These are phyloP conservation scores for Nephotettix cincticeps DNA, from an alignment of 1,140 invertebrate genomes.

Conservation along the genomic window DNA sequence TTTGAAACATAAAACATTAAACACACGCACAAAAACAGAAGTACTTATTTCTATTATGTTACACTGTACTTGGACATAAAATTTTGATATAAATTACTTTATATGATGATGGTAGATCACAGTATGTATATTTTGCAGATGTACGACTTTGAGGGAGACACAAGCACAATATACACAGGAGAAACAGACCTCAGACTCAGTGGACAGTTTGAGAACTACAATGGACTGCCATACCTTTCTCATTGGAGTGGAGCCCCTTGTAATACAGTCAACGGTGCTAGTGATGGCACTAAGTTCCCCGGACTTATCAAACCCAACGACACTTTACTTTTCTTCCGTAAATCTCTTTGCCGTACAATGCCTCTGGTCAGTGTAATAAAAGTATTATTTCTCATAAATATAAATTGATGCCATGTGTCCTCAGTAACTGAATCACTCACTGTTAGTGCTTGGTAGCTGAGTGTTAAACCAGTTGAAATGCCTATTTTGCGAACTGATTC, in stretches of 20 bases:
- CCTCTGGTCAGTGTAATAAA: constrained; percentile 61
- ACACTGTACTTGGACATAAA: too few species aligned
- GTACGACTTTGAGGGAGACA: constrained; percentile 82
- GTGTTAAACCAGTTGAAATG: too few species aligned
- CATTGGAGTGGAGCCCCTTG: constrained; percentile 75
- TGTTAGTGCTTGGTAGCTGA: too few species aligned
- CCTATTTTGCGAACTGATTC: too few species aligned
- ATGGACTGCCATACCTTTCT: constrained; percentile 65
- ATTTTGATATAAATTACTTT: too few species aligned
- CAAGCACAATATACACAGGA: constrained; percentile 77
- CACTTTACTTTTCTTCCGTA: constrained; percentile 72
- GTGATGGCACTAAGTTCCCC: constrained; percentile 82
- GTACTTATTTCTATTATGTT: too few species aligned
- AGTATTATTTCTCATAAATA: too few species aligned
- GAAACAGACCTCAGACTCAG: constrained; percentile 58
- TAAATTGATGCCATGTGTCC: too few species aligned
- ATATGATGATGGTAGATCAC: too few species aligned
- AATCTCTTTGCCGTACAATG: constrained; percentile 76
- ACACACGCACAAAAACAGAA: too few species aligned
- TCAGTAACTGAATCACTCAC: too few species aligned
- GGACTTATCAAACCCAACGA: constrained; percentile 67
- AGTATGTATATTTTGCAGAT: constrained; percentile 63
- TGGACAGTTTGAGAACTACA: constrained; percentile 75
- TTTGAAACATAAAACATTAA: too few species aligned
- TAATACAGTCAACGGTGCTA: constrained; percentile 72